A percentile compares a stretch with the other conserved stretches of the same genome.
phyloP scores from a whole-genome alignment of 2,797 vertebrate genomes.

The Saxicola maurus region DNA sequence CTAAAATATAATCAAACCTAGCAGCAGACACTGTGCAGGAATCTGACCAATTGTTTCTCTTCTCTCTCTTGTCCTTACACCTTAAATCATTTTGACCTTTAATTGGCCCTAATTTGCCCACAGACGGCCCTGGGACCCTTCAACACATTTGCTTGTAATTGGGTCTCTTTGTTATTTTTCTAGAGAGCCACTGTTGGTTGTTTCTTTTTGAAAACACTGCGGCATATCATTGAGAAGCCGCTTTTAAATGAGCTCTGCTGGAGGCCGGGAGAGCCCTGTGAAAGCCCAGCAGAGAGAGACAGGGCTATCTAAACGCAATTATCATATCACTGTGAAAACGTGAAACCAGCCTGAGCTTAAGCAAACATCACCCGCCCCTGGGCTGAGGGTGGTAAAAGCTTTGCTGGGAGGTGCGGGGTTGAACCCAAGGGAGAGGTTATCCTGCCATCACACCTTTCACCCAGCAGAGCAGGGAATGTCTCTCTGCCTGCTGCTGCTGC shows the following conservation, averaged over 20 bases:
- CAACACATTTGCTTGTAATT: slow-evolving; percentile 70
- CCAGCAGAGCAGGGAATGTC: accelerated
- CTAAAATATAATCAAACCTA: neutral
- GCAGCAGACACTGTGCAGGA: neutral
- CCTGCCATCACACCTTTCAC: neutral
- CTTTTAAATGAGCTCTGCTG: slow-evolving; percentile 69
- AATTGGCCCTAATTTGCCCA: slow-evolving; percentile 65
- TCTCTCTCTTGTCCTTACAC: slow-evolving; percentile 41
- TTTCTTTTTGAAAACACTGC: slow-evolving; percentile 57
- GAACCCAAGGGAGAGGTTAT: neutral
- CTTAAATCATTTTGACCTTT: slow-evolving; percentile 72
- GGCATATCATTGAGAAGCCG: slow-evolving; percentile 63
- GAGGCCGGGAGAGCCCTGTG: slow-evolving; percentile 58
- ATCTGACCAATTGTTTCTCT: slow-evolving; percentile 45
- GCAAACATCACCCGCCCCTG: slow-evolving; percentile 66
- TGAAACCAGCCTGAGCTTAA: slow-evolving; percentile 62
- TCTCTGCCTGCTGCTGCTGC: neutral
- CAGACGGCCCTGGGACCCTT: slow-evolving; percentile 62
- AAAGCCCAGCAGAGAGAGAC: slow-evolving; percentile 57
- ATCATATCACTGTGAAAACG: slow-evolving; percentile 73
- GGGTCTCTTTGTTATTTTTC: slow-evolving; percentile 71
- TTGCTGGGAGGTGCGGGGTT: neutral
- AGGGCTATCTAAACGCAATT: slow-evolving; percentile 71
- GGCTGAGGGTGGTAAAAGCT: slow-evolving; percentile 30
- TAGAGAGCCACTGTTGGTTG: slow-evolving; percentile 54